Base-by-base conservation (phyloP, 2,888 invertebrate genomes). In the Boloria euphrosyne region DNA sequence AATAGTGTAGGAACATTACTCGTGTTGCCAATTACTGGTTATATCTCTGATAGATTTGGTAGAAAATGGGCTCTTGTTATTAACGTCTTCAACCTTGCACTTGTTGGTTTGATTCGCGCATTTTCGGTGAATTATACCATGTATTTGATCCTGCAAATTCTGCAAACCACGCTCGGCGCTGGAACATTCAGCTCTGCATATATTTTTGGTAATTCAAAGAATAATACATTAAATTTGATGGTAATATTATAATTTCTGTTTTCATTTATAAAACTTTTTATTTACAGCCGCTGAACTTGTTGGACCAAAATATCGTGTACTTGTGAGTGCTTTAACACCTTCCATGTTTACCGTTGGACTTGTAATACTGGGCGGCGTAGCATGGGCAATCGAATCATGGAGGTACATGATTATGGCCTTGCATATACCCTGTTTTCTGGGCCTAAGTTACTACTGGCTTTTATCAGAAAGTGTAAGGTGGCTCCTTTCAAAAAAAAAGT, bases 261-360 rank as follows among this genome's bases (percentile, higher is more conserved):
- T 38, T 38, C 7, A 38, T 38, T 10, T 38, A 38, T 38, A 13
- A 16, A 16, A 17, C 17, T 13, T 16, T 18, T 38, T 49, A 6
- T 3, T 75, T 71, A 14, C 65, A 75, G 76, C 73, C 13, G 93
- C 96, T 66, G 97, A 97, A 81, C 85, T 96, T 73, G 96, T 96
- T 4, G 96, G 96, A 0, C 95, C 95, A 0, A 94, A 94, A 62
- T 94, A 94, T 66, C 93, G 97, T 51, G 95, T 96, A 1, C 75
- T 96, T 16, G 94, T 94, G 3, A 94, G 96, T 66, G 94, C 95
- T 1, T 86, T 95, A n/a, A 92, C 94, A 10, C 93, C 95, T 2
- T 93, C 95, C 13, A 95, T 95, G 85, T 96, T 95, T 74, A 95
- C 96, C 0, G 75, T 95, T 7, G 96, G 96, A 0, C 96, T 95